phyloP scores from a whole-genome alignment of 2,888 invertebrate species.

The Dicyrtoma fusca region DNA sequence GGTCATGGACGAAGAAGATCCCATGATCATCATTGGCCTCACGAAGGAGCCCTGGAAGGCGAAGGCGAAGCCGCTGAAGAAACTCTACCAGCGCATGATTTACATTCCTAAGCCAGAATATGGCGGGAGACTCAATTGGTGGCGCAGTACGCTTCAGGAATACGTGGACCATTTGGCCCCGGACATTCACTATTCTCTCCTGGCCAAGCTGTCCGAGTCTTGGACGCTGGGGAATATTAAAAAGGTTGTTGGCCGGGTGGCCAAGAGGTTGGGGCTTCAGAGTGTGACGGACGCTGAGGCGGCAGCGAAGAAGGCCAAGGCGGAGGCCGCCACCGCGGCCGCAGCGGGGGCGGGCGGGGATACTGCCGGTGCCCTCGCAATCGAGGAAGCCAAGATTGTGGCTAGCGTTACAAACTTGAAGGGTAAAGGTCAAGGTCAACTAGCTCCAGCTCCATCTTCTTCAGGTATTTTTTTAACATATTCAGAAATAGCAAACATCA shows the following conservation, averaged over 20 bases:
- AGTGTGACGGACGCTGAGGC: neutral
- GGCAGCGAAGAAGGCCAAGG: neutral
- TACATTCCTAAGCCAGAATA: conserved; percentile 88
- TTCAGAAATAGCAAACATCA: too few relatives aligned
- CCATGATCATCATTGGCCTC: conserved; percentile 80
- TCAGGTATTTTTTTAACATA: too few relatives aligned
- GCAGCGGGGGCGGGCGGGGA: neutral
- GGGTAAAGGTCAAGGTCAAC: neutral
- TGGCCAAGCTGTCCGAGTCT: conserved; percentile 88
- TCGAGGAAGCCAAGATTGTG: neutral
- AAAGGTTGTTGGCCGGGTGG: conserved; percentile 58
- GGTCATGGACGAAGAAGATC: conserved; percentile 86
- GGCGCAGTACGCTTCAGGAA: conserved; percentile 69
- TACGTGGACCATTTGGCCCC: conserved; percentile 64
- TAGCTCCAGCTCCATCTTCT: neutral
- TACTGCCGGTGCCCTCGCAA: too few relatives aligned
- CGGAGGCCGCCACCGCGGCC: neutral
- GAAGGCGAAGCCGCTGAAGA: conserved; percentile 65
- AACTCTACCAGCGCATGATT: conserved; percentile 84
- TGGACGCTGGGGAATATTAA: conserved; percentile 77
- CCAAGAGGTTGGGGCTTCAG: neutral
- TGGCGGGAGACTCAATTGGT: conserved; percentile 66
- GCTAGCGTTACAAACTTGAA: neutral
- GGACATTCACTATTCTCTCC: conserved; percentile 72
- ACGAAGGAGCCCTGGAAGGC: conserved; percentile 75